These are phyloP conservation scores for Trissolcus basalis DNA, from an alignment of 1,140 invertebrate genomes.

Conservation along the genomic window DNA sequence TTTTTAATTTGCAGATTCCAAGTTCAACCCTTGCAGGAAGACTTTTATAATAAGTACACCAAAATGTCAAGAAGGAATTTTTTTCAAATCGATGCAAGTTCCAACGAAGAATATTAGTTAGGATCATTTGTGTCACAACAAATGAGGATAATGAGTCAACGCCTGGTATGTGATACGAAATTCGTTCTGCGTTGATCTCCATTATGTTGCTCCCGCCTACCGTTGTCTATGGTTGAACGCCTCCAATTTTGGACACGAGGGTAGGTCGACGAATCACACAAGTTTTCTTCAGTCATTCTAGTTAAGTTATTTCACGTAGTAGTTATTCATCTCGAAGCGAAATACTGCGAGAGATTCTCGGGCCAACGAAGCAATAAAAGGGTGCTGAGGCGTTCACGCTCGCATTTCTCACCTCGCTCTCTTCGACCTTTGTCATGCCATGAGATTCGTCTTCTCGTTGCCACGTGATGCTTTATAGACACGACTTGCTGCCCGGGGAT, in stretches of 20 bases:
- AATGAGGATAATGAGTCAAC: slow-evolving; percentile 18
- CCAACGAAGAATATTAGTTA: neutral
- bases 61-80: no score
- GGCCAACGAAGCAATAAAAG: slow-evolving; percentile 59
- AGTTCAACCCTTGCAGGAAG: no score
- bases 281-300: slow-evolving; percentile 50
- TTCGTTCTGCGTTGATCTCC: slow-evolving; percentile 26
- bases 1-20: no score
- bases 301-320: slow-evolving; percentile 55
- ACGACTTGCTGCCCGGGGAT: slow-evolving; percentile 33
- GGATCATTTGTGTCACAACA: neutral
- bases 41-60: no score
- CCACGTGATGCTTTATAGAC: slow-evolving; percentile 54
- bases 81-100: neutral
- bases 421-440: slow-evolving; percentile 52
- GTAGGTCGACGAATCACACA: slow-evolving; percentile 29
- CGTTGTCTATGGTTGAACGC: slow-evolving; percentile 51
- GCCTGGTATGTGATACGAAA: slow-evolving; percentile 16
- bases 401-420: slow-evolving; percentile 50
- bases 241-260: slow-evolving; percentile 51
- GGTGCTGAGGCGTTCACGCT: slow-evolving; percentile 56
- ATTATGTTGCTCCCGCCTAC: slow-evolving; percentile 35
- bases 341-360: slow-evolving; percentile 54
- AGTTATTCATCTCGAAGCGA: slow-evolving; percentile 58
- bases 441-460: slow-evolving; percentile 58